phyloP scores from a whole-genome alignment of 2,888 invertebrate genomes.

The Amiota minor region DNA sequence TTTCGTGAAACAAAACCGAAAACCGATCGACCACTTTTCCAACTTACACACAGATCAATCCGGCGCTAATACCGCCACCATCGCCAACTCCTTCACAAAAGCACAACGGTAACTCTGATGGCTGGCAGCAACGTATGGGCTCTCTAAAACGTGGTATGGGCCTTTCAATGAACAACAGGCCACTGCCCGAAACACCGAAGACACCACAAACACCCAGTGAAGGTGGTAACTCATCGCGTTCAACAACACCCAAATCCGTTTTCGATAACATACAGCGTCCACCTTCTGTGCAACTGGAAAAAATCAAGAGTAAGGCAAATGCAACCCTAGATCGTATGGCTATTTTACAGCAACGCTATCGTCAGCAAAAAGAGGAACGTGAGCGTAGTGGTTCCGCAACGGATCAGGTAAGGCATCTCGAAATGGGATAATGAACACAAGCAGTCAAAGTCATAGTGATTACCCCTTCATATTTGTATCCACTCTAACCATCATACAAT shows the following conservation, averaged over 20 bases:
- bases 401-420: slow-evolving; percentile 59
- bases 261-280: slow-evolving; percentile 72
- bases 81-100: slow-evolving; percentile 68
- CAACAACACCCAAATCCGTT: slow-evolving; percentile 71
- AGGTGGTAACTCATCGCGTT: slow-evolving; percentile 68
- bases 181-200: slow-evolving; percentile 76
- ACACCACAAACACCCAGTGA: slow-evolving; percentile 61
- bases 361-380: slow-evolving; percentile 76
- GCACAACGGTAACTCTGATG: slow-evolving; percentile 48
- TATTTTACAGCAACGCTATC: slow-evolving; percentile 76
- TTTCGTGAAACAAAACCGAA: slow-evolving; percentile 17
- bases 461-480: slow-evolving; percentile 10
- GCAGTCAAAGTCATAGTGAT: neutral
- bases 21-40: slow-evolving; percentile 23
- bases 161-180: slow-evolving; percentile 71
- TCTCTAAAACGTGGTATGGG: slow-evolving; percentile 56
- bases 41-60: slow-evolving; percentile 19
- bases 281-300: slow-evolving; percentile 73
- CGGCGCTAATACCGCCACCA: slow-evolving; percentile 51
- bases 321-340: slow-evolving; percentile 74
- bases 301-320: slow-evolving; percentile 72
- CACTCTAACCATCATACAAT: slow-evolving; percentile 41
- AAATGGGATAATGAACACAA: no score
- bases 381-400: slow-evolving; percentile 53
- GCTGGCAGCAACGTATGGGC: slow-evolving; percentile 61